Base-by-base conservation (phyloP, 2,113 vertebrate species). In the Centropus bengalensis region DNA sequence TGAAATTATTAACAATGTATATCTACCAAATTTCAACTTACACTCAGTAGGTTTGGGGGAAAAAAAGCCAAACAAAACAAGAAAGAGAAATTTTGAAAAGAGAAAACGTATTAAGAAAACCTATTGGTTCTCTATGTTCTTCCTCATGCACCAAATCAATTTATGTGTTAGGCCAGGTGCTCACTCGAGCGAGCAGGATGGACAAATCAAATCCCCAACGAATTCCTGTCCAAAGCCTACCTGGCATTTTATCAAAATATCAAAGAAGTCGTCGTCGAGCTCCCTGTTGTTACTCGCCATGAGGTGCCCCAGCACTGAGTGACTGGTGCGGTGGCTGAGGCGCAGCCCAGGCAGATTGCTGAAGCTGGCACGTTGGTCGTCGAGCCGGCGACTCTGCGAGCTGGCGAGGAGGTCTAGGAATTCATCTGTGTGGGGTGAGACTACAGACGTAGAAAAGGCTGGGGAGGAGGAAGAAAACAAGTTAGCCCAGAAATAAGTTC, bases 221-320 rank as follows among this genome's bases (percentile, higher is more conserved):
- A 14, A 2, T 12, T 28, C 44, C 23, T 15, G n/a, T 10, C 5
- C 4, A 14, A 28, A 9, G 3, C 95, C 20, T 17, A 99, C 99
- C 97, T 99, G 99, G 95, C 99, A 99, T 96, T 99, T 99, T 33
- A 99, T 90, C 3, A 99, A 86, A 96, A 98, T 99, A 47, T 99
- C 98, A 14, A 99, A 99, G 98, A 99, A 99, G 96, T 99, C 97
- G 1, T 99, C 99, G 1, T 99, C 99, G 1, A 99, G 98, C 45
- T 99, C 98, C 1, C 97, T 93, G 88, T 33, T 97, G 96, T 91
- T 98, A 24, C 88, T 98, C 14, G 98, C 97, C 98, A 98, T 96
- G 38, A 99, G 97, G 86, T 97, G 99, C 33, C 97, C 98, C 91
- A 99, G 98, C 21, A 99, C 94, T 0, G 98, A 97, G 28, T 92